Base-by-base conservation (phyloP, 2,888 invertebrate genomes). In the Apocheima hispidaria region DNA sequence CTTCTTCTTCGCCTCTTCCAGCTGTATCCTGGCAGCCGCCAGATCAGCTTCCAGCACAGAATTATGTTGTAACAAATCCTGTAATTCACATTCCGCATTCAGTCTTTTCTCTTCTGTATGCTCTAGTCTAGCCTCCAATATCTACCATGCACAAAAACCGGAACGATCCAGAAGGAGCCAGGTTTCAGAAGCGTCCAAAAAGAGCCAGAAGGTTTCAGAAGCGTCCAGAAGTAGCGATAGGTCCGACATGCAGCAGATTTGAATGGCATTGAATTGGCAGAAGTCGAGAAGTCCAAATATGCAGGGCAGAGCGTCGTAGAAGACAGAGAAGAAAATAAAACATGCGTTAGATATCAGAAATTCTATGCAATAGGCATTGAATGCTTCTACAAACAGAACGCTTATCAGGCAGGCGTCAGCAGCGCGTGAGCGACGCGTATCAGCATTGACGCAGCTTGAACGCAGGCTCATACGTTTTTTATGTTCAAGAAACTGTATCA, bases 31-130 rank as follows among this genome's bases (percentile, higher is more conserved):
- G 30, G 94, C 79, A 44, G 94, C 91, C 38, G 85, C 88, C 65
- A 95, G 83, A 80, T 94, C 94, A 14, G 91, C 91, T 74, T 95
- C 95, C 46, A 96, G 83, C 62, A 95, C 94, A 66, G 94, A 93
- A 82, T 96, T 96, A 79, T 96, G 95, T 77, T 94, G 93, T 64
- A 95, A 86, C 66, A 95, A 84, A 75, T 95, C 95, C 87, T 96
- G 94, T 65, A 85, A 84, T 82, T 85, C 86, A 83, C 81, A 84
- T 90, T 95, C 95, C 18, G 95, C 90, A 57, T 89, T 93, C 78
- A 95, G 90, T 86, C 95, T 94, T 81, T 95, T 95, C 61, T 92
- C 93, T 58, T 94, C 93, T 41, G 94, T 92, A 79, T 95, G 94
- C 68, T 93, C 94, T 66, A 96, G 89, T 82, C 94, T 94, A 75